phyloP scores from a whole-genome alignment of 2,113 vertebrate genomes.

The Hemibagrus wyckioides region DNA sequence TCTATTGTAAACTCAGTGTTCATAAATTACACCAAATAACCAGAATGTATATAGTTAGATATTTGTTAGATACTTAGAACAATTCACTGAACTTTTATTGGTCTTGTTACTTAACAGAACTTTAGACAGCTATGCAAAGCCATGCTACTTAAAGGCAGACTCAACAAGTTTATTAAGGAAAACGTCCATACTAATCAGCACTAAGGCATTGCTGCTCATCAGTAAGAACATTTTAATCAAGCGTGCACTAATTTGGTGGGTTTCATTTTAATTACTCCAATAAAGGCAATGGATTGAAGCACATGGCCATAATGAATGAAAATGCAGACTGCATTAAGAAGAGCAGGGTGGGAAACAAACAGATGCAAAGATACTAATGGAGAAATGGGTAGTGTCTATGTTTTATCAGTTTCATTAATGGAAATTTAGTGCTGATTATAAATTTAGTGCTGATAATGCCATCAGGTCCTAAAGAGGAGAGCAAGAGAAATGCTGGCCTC shows the following conservation, averaged over 20 bases:
- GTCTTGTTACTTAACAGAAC: not conserved
- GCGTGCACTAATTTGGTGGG: constrained; percentile 16
- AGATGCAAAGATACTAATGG: not conserved
- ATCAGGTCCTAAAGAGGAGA: not conserved
- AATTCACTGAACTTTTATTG: not conserved
- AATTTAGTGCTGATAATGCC: constrained; percentile 9
- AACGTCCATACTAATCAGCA: constrained; percentile 20
- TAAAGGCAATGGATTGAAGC: constrained; percentile 35
- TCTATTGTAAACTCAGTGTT: not conserved
- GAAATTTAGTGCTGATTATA: not conserved
- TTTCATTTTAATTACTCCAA: constrained; percentile 38
- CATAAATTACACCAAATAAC: not conserved
- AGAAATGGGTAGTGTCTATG: not conserved
- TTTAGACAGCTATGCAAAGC: not conserved
- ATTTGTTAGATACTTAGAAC: not conserved
- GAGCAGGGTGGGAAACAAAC: not conserved
- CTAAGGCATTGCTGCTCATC: not conserved
- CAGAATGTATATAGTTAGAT: not conserved
- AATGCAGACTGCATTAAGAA: constrained; percentile 13
- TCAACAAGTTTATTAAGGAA: constrained; percentile 2
- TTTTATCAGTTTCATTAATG: constrained; percentile 17
- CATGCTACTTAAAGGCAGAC: not conserved
- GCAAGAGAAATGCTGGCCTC: not conserved
- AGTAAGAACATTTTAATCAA: constrained; percentile 31
- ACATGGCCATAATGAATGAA: constrained; percentile 25